Evolutionary conservation across 2,797 vertebrate species (phyloP).

Genomic region (Borostomias antarcticus): DNA sequence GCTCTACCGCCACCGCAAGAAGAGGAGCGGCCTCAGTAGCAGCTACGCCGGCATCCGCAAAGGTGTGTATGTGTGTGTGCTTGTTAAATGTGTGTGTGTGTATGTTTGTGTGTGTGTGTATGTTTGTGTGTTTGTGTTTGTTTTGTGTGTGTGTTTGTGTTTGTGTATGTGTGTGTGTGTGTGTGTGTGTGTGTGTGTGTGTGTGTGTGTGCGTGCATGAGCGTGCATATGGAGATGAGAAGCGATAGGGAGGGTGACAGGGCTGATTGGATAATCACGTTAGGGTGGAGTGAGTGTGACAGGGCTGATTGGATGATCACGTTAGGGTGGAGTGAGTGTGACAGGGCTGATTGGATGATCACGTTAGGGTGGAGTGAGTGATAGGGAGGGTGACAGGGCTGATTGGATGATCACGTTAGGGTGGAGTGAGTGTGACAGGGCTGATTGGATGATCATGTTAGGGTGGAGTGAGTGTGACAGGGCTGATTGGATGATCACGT

Average conservation of each 20-base stretch:
- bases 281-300: too few species aligned
- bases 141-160: too few species aligned
- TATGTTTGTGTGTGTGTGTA: too few species aligned
- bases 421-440: too few species aligned
- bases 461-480: too few species aligned
- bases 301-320: too few species aligned
- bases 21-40: constrained; percentile 90
- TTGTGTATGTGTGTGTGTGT: background rate
- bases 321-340: background rate
- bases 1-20: constrained; percentile 96
- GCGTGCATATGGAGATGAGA: background rate
- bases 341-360: too few species aligned
- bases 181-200: background rate
- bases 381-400: background rate
- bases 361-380: background rate
- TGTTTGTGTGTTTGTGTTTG: too few species aligned
- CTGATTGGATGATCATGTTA: too few species aligned
- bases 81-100: background rate
- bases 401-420: too few species aligned
- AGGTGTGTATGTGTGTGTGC: constrained; percentile 73
- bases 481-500: too few species aligned
- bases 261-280: background rate
- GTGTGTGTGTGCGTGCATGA: constrained; percentile 9
- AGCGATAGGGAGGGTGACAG: background rate
- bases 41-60: constrained; percentile 96